phyloP scores from a whole-genome alignment of 2,113 vertebrate species.

The Phycodurus eques region DNA sequence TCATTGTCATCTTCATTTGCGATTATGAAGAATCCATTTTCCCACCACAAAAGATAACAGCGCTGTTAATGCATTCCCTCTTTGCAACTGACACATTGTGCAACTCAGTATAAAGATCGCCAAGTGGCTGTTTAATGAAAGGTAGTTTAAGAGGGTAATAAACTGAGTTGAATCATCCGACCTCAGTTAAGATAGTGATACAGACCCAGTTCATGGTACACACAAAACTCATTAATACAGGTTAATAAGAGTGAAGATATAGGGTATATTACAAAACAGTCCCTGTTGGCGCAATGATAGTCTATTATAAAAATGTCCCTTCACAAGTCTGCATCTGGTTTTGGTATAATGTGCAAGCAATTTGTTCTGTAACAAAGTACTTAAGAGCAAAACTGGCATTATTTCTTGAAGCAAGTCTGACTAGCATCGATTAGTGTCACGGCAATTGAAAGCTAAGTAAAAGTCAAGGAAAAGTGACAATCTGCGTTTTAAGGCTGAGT shows the following conservation, averaged over 20 bases:
- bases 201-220: not conserved
- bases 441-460: not conserved
- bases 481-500: constrained; percentile 22
- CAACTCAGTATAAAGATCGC: not conserved
- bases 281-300: not conserved
- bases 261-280: not conserved
- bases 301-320: not conserved
- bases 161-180: constrained; percentile 25
- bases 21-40: constrained; percentile 49
- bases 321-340: not conserved
- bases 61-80: constrained; percentile 33
- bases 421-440: not conserved
- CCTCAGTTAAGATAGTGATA: constrained; percentile 28
- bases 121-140: constrained; percentile 26
- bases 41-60: constrained; percentile 48
- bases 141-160: constrained; percentile 16
- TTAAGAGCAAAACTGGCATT: too few species aligned
- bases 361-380: constrained; percentile 13
- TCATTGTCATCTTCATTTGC: constrained; percentile 50
- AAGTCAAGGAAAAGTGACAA: constrained; percentile 7
- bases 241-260: constrained; percentile 5
- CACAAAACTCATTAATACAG: constrained; percentile 16
- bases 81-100: not conserved
- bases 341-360: not conserved
- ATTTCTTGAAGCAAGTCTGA: not conserved